phyloP scores from a whole-genome alignment of 2,797 vertebrate genomes.

The Poliocrania exsul region DNA sequence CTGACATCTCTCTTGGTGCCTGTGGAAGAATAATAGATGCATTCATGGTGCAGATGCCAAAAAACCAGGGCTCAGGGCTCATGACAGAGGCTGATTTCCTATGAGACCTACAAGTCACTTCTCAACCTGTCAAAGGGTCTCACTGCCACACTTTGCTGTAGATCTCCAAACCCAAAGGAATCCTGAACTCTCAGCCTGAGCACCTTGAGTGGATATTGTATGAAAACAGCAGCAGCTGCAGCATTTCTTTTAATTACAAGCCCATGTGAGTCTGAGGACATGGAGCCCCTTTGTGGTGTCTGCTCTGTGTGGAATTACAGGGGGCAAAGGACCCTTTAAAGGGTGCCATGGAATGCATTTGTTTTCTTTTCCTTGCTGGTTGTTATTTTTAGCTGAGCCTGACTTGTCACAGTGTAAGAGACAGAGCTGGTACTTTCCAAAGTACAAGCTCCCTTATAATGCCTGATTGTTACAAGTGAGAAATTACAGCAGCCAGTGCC shows the following conservation, averaged over 20 bases:
- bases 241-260: neutral
- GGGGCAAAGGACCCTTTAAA: neutral
- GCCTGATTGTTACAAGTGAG: neutral
- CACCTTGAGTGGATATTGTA: neutral
- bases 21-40: neutral
- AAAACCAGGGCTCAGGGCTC: neutral
- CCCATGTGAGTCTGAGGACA: neutral
- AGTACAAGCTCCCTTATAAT: neutral
- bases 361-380: neutral
- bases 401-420: neutral
- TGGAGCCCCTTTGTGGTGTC: neutral
- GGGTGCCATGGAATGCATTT: neutral
- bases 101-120: neutral
- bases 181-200: neutral
- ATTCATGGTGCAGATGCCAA: neutral
- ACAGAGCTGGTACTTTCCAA: neutral
- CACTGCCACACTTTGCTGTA: neutral
- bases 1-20: neutral
- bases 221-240: neutral
- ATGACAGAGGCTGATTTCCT: neutral
- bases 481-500: neutral
- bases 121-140: neutral
- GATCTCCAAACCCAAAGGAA: neutral
- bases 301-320: neutral
- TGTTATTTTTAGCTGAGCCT: neutral